These are phyloP conservation scores for Spodoptera picta DNA, from an alignment of 2,888 invertebrate genomes.

Conservation along the genomic window DNA sequence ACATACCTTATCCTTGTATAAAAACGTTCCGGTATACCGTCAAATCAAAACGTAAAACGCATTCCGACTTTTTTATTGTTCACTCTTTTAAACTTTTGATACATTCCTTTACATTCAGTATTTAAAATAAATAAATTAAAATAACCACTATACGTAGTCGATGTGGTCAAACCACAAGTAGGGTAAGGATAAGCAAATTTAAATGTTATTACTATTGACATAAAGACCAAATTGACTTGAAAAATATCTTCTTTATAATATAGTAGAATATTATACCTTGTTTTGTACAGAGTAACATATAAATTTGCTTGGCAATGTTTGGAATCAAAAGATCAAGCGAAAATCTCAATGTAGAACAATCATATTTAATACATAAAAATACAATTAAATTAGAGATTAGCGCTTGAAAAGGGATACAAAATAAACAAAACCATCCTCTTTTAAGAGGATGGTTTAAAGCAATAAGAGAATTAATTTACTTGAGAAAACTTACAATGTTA, in stretches of 20 bases:
- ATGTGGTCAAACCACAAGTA: conserved; percentile 9
- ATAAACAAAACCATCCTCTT: conserved; percentile 10
- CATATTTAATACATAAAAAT: too few relatives aligned
- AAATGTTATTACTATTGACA: too few relatives aligned
- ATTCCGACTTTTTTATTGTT: conserved; percentile 50
- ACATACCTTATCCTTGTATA: conserved; percentile 44
- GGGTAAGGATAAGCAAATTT: neutral
- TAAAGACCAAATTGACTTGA: too few relatives aligned
- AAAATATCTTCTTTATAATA: too few relatives aligned
- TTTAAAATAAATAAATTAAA: conserved; percentile 35
- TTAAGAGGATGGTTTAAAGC: conserved; percentile 20
- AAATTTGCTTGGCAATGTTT: too few relatives aligned
- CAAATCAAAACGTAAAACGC: conserved; percentile 45
- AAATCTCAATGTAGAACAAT: too few relatives aligned
- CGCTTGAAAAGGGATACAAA: conserved; percentile 13
- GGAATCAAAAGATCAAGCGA: too few relatives aligned
- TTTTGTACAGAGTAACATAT: too few relatives aligned
- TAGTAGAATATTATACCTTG: too few relatives aligned
- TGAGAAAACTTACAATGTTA: conserved; percentile 1
- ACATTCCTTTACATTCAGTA: conserved; percentile 56
- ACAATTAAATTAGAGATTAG: too few relatives aligned
- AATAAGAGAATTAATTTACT: conserved; percentile 25
- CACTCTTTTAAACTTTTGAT: conserved; percentile 56
- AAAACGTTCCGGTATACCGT: conserved; percentile 37
- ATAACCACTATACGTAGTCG: conserved; percentile 5